A percentile compares a stretch with the other conserved stretches of the same genome.
phyloP scores from a whole-genome alignment of 2,888 invertebrate genomes.

The Chloroclystis v-ata region DNA sequence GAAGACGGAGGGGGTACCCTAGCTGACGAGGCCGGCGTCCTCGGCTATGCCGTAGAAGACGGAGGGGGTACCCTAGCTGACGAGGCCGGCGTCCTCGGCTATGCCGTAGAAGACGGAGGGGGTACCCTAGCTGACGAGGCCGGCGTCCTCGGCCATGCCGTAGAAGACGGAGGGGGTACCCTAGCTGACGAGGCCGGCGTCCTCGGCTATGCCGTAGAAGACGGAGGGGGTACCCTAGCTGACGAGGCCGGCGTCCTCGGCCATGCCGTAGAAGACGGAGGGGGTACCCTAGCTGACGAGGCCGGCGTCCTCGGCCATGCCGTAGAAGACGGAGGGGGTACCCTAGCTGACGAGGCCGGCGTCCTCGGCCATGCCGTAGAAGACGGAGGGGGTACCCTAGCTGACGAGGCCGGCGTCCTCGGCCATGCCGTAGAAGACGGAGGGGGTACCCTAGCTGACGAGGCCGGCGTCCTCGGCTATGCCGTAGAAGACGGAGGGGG shows the following conservation, averaged over 20 bases:
- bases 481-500: conserved; percentile 80
- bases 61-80: conserved; percentile 65
- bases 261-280: conserved; percentile 83
- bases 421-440: conserved; percentile 84
- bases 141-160: conserved; percentile 88
- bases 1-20: conserved; percentile 71
- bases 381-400: conserved; percentile 71
- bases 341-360: conserved; percentile 83
- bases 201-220: conserved; percentile 91
- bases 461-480: conserved; percentile 93
- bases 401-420: conserved; percentile 87
- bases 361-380: conserved; percentile 88
- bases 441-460: conserved; percentile 68
- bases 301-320: conserved; percentile 89
- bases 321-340: conserved; percentile 78
- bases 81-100: conserved; percentile 90
- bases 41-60: conserved; percentile 90
- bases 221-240: conserved; percentile 64
- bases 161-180: conserved; percentile 77
- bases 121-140: conserved; percentile 78
- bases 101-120: conserved; percentile 83
- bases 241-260: conserved; percentile 87
- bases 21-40: conserved; percentile 85
- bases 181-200: conserved; percentile 84
- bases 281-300: conserved; percentile 74